These are phyloP conservation scores for Amphimallon solstitiale DNA, from an alignment of 2,888 invertebrate species.

Conservation along the genomic window DNA sequence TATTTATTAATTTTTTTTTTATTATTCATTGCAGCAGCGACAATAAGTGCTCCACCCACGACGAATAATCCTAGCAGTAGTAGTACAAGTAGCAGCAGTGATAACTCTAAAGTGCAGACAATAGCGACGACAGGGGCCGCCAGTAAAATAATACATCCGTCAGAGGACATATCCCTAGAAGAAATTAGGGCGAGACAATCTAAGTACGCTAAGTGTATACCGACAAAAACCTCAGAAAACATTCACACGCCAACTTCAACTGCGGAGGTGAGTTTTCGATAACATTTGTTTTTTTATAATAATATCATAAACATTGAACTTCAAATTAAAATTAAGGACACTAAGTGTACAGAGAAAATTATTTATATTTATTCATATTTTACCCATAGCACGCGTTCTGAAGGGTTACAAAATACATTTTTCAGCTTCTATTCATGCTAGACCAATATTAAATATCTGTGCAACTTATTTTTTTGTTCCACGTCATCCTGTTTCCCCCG, in stretches of 20 bases:
- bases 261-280: constrained; percentile 48
- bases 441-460: no score
- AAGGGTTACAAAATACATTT: no score
- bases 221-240: constrained; percentile 56
- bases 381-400: no score
- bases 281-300: no score
- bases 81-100: constrained; percentile 43
- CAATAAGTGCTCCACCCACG: constrained; percentile 80
- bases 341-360: no score
- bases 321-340: no score
- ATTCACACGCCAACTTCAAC: constrained; percentile 53
- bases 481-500: no score
- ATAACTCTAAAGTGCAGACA: constrained; percentile 63
- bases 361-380: no score
- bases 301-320: no score
- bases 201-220: constrained; percentile 67
- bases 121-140: constrained; percentile 85
- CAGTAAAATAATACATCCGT: constrained; percentile 92
- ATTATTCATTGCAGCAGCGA: constrained; percentile 69
- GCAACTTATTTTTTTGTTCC: no score
- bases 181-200: constrained; percentile 79
- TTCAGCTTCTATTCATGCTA: no score
- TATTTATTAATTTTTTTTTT: neutral
- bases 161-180: constrained; percentile 91
- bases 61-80: constrained; percentile 56